Evolutionary conservation across 2,888 invertebrate genomes (phyloP), one percentile per base, ranked within the genome.

Genomic region (Acrobasis repandana): DNA sequence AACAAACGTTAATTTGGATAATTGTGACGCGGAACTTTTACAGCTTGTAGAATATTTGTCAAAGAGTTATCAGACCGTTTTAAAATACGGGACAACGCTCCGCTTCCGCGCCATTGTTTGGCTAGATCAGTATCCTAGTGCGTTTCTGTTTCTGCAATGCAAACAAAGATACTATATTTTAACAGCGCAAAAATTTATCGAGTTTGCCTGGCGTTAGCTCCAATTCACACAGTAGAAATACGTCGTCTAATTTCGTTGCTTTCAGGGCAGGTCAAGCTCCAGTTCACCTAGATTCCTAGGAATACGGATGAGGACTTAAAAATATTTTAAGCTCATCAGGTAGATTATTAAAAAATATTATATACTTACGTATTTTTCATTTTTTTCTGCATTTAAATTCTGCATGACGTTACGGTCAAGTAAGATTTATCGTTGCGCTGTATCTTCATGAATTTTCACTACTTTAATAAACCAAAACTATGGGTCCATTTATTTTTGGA

Each of bases 31-130:
- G 58, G 58, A 58, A 49, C 58, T 16, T 48, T 57, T 57, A 47
- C 57, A 33, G 34, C 36, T 58, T 58, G 58, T 33, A 49, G 18
- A 51, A 51, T 51, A 33, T 34, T 51, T 51, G 51, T 51, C 51
- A 51, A 51, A 51, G 51, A 58, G 58, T 58, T 58, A 58, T 18
- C 58, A 49, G 38, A 58, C 49, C 49, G 58, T 58, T 58, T 58
- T 58, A 49, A 58, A 49, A 36, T 58, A 58, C 49, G 38, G 33
- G 49, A 49, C 16, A 34, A 16, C 36, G 49, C 34, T 49, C 14
- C 49, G 58, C 49, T 49, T 49, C 48, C 38, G n/a, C 33, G 36
- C 58, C 36, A 58, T 58, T 58, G 58, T 58, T 58, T 28, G 38
- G 58, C 58, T 18, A 58, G 58, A 58, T 58, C 49, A 34, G 18